Evolutionary conservation across 1,140 invertebrate genomes (phyloP), one percentile per base, ranked within the genome.

Genomic region (Zaprionus ornatus): DNA sequence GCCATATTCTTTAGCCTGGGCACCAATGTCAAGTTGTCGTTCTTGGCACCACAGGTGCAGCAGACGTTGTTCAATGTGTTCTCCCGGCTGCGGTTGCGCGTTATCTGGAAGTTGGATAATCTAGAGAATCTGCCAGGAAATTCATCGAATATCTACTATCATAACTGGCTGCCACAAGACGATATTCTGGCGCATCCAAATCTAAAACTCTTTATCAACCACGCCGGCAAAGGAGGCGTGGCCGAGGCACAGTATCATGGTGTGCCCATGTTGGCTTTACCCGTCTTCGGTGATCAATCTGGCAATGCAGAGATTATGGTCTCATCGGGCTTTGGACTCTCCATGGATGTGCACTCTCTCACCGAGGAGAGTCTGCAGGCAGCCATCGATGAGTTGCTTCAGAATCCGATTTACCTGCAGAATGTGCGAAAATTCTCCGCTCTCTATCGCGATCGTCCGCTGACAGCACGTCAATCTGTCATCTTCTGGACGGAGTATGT

Each of bases 1-100:
- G 93, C 94, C 13, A 93, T 95, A 52, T 94, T 94, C 62, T 94
- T 95, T 68, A 95, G 94, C 75, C 92, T 95, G 35, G 95, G 95
- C 3, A 93, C 93, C 5, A 94, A 93, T 57, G 72, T 94, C 0
- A 90, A 88, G 27, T 78, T 91, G 3, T 73, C 79, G 3, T 62
- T 84, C 15, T 80, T 95, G n/a, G 80, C 92, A 1, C 59, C 71
- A 0, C 84, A 92, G 2, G 92, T 83, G 59, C 73, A 92, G 65
- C 91, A 45, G 29, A 76, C 80, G 1, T 80, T 95, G 29, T 67
- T 93, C 2, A 79, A 92, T 21, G 91, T 93, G 23, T 93, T 95
- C 59, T 61, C 92, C 3, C 73, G 83, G 37, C 67, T 94, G 4
- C 92, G 93, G 37, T 87, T 93, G 52, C 93, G 81, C 23, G 92